phyloP scores from a whole-genome alignment of 2,113 vertebrate genomes.

The Spea multiplicata region DNA sequence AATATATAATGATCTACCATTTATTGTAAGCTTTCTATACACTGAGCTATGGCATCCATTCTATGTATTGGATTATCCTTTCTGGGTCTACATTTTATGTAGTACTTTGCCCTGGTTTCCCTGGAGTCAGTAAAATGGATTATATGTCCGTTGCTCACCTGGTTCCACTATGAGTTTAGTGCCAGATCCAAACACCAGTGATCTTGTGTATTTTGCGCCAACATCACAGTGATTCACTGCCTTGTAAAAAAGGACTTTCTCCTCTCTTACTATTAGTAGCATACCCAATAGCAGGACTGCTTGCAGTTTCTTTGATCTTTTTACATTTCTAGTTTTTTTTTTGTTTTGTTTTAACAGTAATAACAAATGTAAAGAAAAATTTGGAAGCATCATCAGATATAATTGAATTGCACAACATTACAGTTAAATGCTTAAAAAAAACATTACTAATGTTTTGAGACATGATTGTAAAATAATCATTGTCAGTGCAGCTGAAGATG shows the following conservation, averaged over 20 bases:
- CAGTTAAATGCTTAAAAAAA: no score
- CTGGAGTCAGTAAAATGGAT: background rate
- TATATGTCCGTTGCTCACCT: slow-evolving; percentile 1
- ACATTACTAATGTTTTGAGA: no score
- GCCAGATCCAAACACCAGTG: slow-evolving; percentile 24
- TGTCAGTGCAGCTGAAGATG: background rate
- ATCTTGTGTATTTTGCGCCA: background rate
- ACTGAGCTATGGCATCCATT: no score
- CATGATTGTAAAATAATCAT: background rate
- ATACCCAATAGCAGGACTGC: background rate
- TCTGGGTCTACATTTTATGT: no score
- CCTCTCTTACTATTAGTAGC: background rate
- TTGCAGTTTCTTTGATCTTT: background rate
- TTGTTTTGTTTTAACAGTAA: no score
- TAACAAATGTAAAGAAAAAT: no score
- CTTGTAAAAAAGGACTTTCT: slow-evolving; percentile 5
- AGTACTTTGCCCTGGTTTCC: no score
- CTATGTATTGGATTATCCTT: no score
- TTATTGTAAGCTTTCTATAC: no score
- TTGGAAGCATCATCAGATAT: no score
- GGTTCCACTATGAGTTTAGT: slow-evolving; percentile 22
- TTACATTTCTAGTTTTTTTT: background rate
- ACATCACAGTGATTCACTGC: slow-evolving; percentile 24
- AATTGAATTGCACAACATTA: no score
- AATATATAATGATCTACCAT: no score